These are phyloP conservation scores for Micromussa lordhowensis DNA, from an alignment of 92 coral and sea anemone species.

Conservation along the genomic window DNA sequence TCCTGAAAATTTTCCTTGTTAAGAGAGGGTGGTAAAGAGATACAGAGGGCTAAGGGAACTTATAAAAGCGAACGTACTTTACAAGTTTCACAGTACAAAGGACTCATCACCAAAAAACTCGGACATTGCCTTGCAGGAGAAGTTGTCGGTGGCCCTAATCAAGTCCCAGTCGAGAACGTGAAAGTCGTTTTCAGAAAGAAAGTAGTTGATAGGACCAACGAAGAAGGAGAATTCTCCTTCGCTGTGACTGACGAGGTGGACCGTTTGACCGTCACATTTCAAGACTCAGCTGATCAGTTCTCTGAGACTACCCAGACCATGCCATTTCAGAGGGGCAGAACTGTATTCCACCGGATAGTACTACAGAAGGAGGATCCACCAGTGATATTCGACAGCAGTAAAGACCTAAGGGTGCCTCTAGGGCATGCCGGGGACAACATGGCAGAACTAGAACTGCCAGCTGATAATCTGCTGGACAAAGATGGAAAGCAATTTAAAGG, in stretches of 20 bases:
- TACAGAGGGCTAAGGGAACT: too few species aligned
- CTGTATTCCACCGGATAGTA: constrained; percentile 6
- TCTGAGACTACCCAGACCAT: not conserved
- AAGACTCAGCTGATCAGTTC: not conserved
- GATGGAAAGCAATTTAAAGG: constrained; percentile 37
- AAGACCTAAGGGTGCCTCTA: constrained; percentile 5
- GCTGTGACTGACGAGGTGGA: not conserved
- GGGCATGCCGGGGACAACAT: not conserved
- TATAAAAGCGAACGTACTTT: too few species aligned
- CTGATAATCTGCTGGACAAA: not conserved
- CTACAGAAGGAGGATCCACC: constrained; percentile 26
- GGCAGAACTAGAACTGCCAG: constrained; percentile 11
- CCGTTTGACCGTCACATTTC: constrained; percentile 20
- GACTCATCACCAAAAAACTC: not conserved
- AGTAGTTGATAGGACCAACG: not conserved
- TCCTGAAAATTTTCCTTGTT: too few species aligned
- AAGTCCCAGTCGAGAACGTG: not conserved
- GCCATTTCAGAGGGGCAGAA: constrained; percentile 8
- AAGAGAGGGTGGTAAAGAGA: too few species aligned
- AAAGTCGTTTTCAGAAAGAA: constrained; percentile 6
- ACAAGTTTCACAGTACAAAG: not conserved
- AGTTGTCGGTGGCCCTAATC: constrained; percentile 21
- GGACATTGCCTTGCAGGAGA: not conserved
- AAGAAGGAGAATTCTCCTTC: constrained; percentile 15
- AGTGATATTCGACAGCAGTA: constrained; percentile 9